phyloP scores from a whole-genome alignment of 2,888 invertebrate genomes.

The Vanessa cardui region DNA sequence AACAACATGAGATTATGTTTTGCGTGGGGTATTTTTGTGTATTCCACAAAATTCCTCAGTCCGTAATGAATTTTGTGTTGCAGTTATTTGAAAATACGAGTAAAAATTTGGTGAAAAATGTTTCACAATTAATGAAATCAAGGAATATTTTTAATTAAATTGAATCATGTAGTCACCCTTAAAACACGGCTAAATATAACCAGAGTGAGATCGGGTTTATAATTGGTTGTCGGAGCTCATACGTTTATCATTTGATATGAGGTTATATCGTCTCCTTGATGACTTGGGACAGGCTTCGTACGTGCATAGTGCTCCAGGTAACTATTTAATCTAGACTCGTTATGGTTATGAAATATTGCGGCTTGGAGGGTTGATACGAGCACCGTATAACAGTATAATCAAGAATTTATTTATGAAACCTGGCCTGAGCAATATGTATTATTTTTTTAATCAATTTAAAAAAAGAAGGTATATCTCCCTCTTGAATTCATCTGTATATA shows the following conservation, averaged over 20 bases:
- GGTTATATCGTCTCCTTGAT: constrained; percentile 46
- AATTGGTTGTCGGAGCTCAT: constrained; percentile 42
- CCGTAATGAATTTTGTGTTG: neutral
- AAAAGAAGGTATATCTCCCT: no score
- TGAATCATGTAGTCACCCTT: no score
- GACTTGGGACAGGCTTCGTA: constrained; percentile 37
- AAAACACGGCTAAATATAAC: constrained; percentile 4
- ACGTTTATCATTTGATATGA: constrained; percentile 52
- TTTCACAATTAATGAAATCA: no score
- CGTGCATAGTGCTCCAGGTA: constrained; percentile 35
- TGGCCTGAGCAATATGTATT: constrained; percentile 7
- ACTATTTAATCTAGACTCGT: constrained; percentile 36
- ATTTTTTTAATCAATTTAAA: neutral
- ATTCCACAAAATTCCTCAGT: neutral
- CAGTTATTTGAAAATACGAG: neutral
- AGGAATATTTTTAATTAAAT: no score
- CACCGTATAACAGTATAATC: constrained; percentile 26
- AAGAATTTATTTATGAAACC: constrained; percentile 19
- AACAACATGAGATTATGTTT: constrained; percentile 11
- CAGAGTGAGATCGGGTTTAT: constrained; percentile 28
- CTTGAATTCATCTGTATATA: no score
- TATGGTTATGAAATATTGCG: constrained; percentile 38
- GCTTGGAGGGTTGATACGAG: constrained; percentile 26
- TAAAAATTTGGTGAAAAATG: no score
- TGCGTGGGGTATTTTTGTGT: constrained; percentile 10